Percentiles rank a stretch among this genome's conserved stretches.
Evolutionary conservation across 2,797 vertebrate genomes (phyloP).

Genomic region (Steatocranus sp.): DNA sequence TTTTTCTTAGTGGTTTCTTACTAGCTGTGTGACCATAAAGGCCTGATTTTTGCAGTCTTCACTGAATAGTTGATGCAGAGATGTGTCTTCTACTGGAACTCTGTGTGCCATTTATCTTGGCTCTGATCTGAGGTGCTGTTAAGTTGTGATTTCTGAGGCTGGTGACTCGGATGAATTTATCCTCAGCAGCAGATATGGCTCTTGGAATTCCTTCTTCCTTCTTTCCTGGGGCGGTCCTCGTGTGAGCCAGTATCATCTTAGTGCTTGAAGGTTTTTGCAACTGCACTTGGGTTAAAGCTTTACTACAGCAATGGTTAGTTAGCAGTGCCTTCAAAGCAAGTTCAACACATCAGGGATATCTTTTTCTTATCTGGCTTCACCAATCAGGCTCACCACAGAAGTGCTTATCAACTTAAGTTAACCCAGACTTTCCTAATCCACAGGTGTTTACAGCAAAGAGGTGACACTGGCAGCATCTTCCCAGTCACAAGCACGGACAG

Average conservation of each 20-base stretch:
- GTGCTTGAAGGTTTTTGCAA: rapidly evolving
- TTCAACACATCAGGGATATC: neutral
- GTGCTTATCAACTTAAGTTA: neutral
- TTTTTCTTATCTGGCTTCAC: neutral
- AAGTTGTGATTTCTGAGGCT: neutral
- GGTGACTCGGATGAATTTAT: neutral
- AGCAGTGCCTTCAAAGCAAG: neutral
- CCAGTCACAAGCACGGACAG: neutral
- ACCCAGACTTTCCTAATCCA: neutral
- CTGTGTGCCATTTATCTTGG: neutral
- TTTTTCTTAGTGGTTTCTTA: neutral
- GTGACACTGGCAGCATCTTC: neutral
- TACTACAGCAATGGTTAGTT: neutral
- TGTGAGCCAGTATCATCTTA: neutral
- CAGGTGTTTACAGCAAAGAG: neutral
- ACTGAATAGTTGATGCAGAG: neutral
- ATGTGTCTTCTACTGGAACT: neutral
- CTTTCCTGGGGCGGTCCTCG: neutral
- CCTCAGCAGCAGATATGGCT: neutral
- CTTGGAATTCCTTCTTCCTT: neutral
- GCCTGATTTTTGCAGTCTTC: neutral
- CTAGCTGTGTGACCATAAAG: neutral
- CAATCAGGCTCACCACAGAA: neutral
- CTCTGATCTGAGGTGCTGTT: neutral
- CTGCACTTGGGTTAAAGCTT: neutral